Percentiles rank a stretch among this genome's conserved stretches.
Conservation (phyloP, 2,888 invertebrate genomes). For the Tiphia femorata region DNA sequence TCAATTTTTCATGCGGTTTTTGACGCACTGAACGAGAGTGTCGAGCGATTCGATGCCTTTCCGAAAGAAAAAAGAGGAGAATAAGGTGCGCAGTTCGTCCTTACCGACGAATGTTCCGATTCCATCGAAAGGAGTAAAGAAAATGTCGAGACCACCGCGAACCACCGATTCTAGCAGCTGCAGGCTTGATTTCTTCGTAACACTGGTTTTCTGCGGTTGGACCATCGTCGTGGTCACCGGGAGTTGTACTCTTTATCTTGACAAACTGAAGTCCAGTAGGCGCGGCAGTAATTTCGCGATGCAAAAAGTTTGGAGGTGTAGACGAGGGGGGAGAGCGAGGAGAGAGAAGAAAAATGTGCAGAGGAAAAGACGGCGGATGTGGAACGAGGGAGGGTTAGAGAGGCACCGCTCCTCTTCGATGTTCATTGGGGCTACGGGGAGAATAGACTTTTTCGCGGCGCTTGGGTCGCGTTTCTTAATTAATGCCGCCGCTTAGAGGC, state of each 20-base stretch:
- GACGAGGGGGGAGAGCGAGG: background rate
- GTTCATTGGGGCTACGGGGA: too few relatives aligned
- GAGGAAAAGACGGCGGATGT: background rate
- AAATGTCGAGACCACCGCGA: too few relatives aligned
- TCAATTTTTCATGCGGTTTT: too few relatives aligned
- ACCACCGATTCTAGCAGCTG: too few relatives aligned
- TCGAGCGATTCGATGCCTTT: too few relatives aligned
- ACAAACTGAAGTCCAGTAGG: background rate
- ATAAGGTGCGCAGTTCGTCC: too few relatives aligned
- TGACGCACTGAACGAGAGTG: too few relatives aligned
- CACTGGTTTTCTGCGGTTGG: background rate
- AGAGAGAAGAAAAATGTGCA: slow-evolving; percentile 10
- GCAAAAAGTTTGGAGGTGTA: slow-evolving; percentile 2
- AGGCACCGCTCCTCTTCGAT: slow-evolving; percentile 1
- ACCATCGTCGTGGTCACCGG: background rate
- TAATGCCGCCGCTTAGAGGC: slow-evolving; percentile 36
- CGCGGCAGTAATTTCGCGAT: slow-evolving; percentile 9
- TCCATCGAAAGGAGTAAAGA: too few relatives aligned
- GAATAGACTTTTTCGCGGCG: slow-evolving; percentile 22
- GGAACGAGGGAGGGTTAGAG: background rate
- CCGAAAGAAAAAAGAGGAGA: too few relatives aligned
- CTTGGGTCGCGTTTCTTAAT: slow-evolving; percentile 32
- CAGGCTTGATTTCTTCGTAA: too few relatives aligned
- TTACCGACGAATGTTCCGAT: too few relatives aligned
- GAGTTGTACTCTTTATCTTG: background rate